Conservation (phyloP, 2,888 invertebrate genomes). For the Neocrepidodera transversa region DNA sequence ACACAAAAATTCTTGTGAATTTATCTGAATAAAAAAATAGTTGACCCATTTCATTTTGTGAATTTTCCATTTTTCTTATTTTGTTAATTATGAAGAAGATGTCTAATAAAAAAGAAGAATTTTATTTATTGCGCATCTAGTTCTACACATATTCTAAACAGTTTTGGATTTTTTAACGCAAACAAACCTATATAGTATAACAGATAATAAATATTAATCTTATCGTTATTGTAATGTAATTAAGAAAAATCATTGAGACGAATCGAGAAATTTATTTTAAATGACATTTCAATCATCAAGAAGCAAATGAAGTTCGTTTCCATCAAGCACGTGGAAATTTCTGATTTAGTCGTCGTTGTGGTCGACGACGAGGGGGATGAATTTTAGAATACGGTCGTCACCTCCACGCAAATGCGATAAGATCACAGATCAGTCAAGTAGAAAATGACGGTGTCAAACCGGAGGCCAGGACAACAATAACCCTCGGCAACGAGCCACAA, state of each 20-base stretch:
- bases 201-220: too few species aligned
- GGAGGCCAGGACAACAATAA: constrained; percentile 57
- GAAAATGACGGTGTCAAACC: constrained; percentile 61
- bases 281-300: constrained; percentile 27
- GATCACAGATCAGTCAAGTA: constrained; percentile 60
- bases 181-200: too few species aligned
- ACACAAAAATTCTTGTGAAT: too few species aligned
- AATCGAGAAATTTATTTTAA: constrained; percentile 11
- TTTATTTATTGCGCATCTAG: too few species aligned
- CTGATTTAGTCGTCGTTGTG: constrained; percentile 43
- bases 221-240: not conserved
- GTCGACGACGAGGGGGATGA: constrained; percentile 41
- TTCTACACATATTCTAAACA: too few species aligned
- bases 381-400: constrained; percentile 49
- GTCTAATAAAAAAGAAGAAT: too few species aligned
- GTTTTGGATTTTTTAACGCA: too few species aligned
- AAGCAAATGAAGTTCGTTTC: constrained; percentile 26
- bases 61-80: too few species aligned
- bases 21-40: too few species aligned
- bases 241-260: not conserved
- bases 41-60: too few species aligned
- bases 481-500: constrained; percentile 49
- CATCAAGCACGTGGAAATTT: constrained; percentile 34
- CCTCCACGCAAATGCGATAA: constrained; percentile 54
- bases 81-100: too few species aligned